Conservation (phyloP, 2,888 invertebrate species). For the Dynastes grantii region DNA sequence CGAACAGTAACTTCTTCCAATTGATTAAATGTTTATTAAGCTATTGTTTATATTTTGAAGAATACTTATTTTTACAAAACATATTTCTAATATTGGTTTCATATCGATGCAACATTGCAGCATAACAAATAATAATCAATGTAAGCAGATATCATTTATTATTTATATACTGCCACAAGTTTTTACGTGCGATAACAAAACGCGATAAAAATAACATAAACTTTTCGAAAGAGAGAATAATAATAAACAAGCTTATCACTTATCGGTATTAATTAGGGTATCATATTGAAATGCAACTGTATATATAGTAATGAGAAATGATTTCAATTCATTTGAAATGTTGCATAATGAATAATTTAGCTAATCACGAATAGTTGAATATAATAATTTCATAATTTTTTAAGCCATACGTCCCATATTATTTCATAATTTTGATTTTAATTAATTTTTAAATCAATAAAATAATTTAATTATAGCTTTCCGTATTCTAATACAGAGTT, state of each 20-base stretch:
- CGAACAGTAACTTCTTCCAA: too few species aligned
- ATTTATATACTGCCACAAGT: constrained; percentile 9
- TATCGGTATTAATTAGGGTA: not conserved
- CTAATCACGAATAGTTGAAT: too few species aligned
- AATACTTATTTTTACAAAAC: not conserved
- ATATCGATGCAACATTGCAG: not conserved
- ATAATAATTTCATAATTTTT: too few species aligned
- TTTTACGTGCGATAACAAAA: constrained; percentile 7
- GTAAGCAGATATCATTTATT: constrained; percentile 11
- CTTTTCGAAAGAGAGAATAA: constrained; percentile 14
- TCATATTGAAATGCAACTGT: not conserved
- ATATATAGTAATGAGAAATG: too few species aligned
- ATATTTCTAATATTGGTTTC: not conserved
- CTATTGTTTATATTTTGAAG: not conserved
- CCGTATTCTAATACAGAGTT: too few species aligned
- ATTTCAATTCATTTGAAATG: too few species aligned
- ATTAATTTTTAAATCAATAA: too few species aligned
- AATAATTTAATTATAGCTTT: too few species aligned
- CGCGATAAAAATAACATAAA: constrained; percentile 14
- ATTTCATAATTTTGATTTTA: too few species aligned
- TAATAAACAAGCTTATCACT: constrained; percentile 18
- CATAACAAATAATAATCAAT: not conserved
- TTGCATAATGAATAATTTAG: too few species aligned
- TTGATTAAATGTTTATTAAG: not conserved
- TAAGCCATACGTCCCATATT: too few species aligned